phyloP scores from a whole-genome alignment of 2,888 invertebrate species.

The Lithophane ornitopus region DNA sequence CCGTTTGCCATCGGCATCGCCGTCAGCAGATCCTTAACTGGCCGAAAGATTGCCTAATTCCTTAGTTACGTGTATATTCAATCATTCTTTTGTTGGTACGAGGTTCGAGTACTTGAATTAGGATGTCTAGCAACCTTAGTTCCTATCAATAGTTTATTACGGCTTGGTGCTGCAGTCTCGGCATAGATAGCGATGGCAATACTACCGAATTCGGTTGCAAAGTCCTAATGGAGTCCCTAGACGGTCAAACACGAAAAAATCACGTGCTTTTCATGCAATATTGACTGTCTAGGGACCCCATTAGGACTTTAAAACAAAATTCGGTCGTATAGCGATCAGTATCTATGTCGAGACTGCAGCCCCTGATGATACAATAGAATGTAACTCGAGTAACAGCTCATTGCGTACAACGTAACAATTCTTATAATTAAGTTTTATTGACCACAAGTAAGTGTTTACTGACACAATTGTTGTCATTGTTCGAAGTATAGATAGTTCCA shows the following conservation, averaged over 20 bases:
- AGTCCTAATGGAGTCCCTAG: no score
- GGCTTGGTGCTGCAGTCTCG: background rate
- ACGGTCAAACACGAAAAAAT: no score
- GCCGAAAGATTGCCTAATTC: no score
- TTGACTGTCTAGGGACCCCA: no score
- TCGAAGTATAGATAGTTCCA: background rate
- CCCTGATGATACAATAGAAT: conserved; percentile 65
- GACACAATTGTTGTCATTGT: conserved; percentile 45
- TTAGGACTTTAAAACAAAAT: no score
- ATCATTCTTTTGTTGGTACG: background rate
- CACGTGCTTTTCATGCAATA: no score
- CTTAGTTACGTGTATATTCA: background rate
- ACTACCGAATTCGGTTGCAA: no score
- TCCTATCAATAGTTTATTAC: background rate
- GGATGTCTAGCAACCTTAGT: conserved; percentile 18
- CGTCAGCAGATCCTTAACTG: no score
- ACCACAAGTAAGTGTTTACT: conserved; percentile 44
- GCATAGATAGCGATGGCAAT: no score
- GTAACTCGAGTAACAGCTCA: conserved; percentile 53
- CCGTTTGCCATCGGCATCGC: background rate
- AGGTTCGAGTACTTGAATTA: background rate
- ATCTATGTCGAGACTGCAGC: no score
- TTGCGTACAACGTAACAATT: conserved; percentile 66
- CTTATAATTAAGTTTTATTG: conserved; percentile 67
- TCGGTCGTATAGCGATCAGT: no score